Evolutionary conservation across 2,888 invertebrate species (phyloP), one percentile per base, ranked within the genome.

Genomic region (Rhagium mordax): DNA sequence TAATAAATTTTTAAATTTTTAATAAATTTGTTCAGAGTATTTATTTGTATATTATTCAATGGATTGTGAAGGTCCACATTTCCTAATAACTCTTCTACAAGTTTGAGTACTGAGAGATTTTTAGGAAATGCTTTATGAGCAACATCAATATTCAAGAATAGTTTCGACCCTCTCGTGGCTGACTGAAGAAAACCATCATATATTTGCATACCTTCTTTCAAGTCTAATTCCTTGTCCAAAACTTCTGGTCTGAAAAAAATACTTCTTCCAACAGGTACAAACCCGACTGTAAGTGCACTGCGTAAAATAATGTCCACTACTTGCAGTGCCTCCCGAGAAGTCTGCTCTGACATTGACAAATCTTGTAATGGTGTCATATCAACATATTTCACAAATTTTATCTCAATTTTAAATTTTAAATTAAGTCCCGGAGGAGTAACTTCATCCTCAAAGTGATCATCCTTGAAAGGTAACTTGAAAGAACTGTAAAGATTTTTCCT

Each of bases 121-220:
- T 24, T 91, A 0, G 95, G 94, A 82, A 96, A 95, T 0, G 93
- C 94, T 86, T 95, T 95, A 83, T 96, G 94, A 0, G 94, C 93
- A 48, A 95, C 93, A 88, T 99, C 98, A 70, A 99, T 93, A 87
- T 99, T 99, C 48, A 99, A 88, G 86, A 94, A 94, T 65, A 96
- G 95, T 80, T 92, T 93, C 91, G 96, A 95, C 8, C 97, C 97
- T 66, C 98, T 92, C 75, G 97, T 92, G 0, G 97, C 96, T 7
- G 96, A 95, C 87, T 98, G 98, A 89, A 96, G 99, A 84, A 97
- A 92, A 4, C 99, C 99, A 72, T 95, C 93, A 94, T 98, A 98
- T 84, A 98, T 93, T 86, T 98, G 96, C 82, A 96, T 89, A 0
- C 98, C 81, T 60, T 93, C 93, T 0, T 94, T 93, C 8, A 99